These are phyloP conservation scores for Macrotus californicus DNA, from an alignment of 2,113 vertebrate genomes.

Conservation along the genomic window DNA sequence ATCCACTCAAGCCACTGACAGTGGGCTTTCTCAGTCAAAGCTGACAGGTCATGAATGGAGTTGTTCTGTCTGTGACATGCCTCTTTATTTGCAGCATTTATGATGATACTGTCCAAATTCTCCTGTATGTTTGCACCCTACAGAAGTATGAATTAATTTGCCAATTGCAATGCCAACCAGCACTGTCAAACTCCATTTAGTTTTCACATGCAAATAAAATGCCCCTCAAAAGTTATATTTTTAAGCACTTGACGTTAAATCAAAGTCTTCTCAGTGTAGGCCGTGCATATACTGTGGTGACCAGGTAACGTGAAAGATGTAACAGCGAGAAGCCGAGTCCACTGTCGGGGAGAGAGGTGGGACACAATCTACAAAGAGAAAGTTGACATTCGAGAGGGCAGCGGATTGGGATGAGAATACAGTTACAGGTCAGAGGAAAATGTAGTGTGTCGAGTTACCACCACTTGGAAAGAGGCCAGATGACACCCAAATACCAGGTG, in stretches of 20 bases:
- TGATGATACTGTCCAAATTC: background rate
- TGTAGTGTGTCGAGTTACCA: background rate
- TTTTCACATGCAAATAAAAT: background rate
- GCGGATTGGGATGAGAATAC: background rate
- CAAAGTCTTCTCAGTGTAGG: background rate
- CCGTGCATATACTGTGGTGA: background rate
- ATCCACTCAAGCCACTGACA: background rate
- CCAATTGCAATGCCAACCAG: fast-evolving
- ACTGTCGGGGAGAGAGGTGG: background rate
- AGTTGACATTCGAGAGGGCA: background rate
- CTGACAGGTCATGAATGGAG: background rate
- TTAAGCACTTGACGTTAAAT: background rate
- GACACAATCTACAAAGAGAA: background rate
- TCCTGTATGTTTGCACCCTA: background rate
- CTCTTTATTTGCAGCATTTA: background rate
- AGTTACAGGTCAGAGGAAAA: background rate
- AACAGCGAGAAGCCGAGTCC: background rate
- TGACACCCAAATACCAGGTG: background rate
- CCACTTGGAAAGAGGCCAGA: background rate
- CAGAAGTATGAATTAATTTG: background rate
- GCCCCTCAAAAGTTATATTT: background rate
- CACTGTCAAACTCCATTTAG: background rate
- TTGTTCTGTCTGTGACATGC: background rate
- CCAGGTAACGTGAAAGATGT: background rate
- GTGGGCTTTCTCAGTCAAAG: background rate